Evolutionary conservation across 2,888 invertebrate species (phyloP).

Genomic region (Thalpophila matura): DNA sequence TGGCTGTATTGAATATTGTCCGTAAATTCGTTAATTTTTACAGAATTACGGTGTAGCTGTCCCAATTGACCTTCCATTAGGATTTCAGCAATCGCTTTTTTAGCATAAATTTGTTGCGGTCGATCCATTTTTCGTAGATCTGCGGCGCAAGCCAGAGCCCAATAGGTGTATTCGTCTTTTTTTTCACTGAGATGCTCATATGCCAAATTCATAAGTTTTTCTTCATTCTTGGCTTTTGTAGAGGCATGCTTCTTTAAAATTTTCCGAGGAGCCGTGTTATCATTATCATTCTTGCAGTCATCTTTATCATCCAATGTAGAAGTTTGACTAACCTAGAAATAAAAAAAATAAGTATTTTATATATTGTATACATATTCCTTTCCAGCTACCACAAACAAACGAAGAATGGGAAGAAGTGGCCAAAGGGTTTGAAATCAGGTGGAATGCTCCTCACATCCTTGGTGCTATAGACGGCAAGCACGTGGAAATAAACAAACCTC

Average conservation of each 20-base stretch:
- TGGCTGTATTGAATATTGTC: not conserved
- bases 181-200: slow-evolving; percentile 27
- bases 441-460: not conserved
- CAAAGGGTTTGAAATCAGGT: slow-evolving; percentile 4
- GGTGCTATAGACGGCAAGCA: slow-evolving; percentile 10
- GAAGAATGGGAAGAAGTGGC: slow-evolving; percentile 9
- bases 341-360: slow-evolving; percentile 1
- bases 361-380: too few relatives aligned
- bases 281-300: slow-evolving; percentile 10
- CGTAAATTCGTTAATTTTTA: slow-evolving; percentile 17
- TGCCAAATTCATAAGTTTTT: slow-evolving; percentile 36
- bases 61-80: slow-evolving; percentile 51
- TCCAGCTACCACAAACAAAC: too few relatives aligned
- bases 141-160: slow-evolving; percentile 49
- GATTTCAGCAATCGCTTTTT: slow-evolving; percentile 54
- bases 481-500: slow-evolving; percentile 1
- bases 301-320: slow-evolving; percentile 9
- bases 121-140: slow-evolving; percentile 48
- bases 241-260: slow-evolving; percentile 16
- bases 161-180: slow-evolving; percentile 30
- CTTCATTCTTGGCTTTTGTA: slow-evolving; percentile 12
- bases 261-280: slow-evolving; percentile 17
- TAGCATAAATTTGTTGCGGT: slow-evolving; percentile 53
- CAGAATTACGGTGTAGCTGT: slow-evolving; percentile 9
- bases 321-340: slow-evolving; percentile 6